Evolutionary conservation across 2,113 vertebrate genomes (phyloP), one percentile per base, ranked within the genome.

Genomic region (Lophochroa leadbeateri): DNA sequence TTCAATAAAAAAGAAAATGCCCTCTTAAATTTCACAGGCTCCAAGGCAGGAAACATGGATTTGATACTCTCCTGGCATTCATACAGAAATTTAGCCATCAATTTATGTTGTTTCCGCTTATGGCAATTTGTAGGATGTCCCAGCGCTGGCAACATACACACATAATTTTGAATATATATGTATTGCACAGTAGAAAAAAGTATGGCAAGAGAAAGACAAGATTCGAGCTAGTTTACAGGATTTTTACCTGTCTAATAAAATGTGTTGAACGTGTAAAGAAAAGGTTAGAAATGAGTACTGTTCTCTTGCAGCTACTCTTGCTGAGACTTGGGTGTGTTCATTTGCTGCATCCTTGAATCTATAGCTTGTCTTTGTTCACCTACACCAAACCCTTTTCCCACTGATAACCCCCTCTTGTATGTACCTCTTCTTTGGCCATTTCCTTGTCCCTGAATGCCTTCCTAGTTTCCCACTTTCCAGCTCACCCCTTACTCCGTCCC

Each of bases 1-100:
- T 93, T 97, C 90, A 91, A 63, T 93, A 91, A 94, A 90, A 90
- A 87, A 53, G 41, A 91, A 93, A 95, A 89, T 11, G 46, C 21
- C 39, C 55, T 88, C 67, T 96, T 92, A 93, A 86, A 95, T 94
- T 96, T 96, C 86, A 85, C 58, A 79, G 67, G 47, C 64, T 97
- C 8, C 67, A 37, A 92, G 78, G 77, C 78, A 83, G 64, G 58
- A 88, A 97, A 31, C 39, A 78, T 41, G 11, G 68, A 64, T 44
- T 79, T 39, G 58, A 68, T 93, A 49, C 44, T 93, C 86, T 86
- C 31, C 68, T 78, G 86, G 65, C 58, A 68, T 96, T 92, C 58
- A 6, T 81, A 80, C 67, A 82, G 20, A 28, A n/a, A 49, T 67
- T 74, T 67, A 86, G 31, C 24, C 53, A 55, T 85, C 46, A 33